Evolutionary conservation across 2,113 vertebrate genomes (phyloP).

Genomic region (Salminus brasiliensis): DNA sequence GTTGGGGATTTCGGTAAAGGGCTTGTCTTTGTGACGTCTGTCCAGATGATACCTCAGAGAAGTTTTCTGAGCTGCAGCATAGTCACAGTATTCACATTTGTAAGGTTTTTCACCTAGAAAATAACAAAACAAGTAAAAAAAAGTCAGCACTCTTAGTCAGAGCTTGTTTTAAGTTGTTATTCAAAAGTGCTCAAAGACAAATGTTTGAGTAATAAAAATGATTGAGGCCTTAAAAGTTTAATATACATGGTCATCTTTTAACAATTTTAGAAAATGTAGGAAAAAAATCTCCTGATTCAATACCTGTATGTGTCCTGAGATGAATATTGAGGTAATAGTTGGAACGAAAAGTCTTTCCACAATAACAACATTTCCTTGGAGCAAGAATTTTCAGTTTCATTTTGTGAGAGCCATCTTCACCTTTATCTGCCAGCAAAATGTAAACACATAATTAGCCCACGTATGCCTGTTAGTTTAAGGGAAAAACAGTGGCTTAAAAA

Average conservation of each 20-base stretch:
- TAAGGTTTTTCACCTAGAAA: slow-evolving; percentile 94
- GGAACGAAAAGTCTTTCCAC: slow-evolving; percentile 94
- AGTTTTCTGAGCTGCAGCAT: slow-evolving; percentile 96
- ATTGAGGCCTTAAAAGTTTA: too few relatives aligned
- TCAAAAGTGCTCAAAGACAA: too few relatives aligned
- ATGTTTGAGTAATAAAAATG: too few relatives aligned
- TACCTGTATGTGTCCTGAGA: slow-evolving; percentile 97
- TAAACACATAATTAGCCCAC: background rate
- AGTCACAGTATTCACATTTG: slow-evolving; percentile 94
- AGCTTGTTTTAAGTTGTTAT: too few relatives aligned
- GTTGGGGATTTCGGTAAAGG: slow-evolving; percentile 67
- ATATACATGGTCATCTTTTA: too few relatives aligned
- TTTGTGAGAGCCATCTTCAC: slow-evolving; percentile 81
- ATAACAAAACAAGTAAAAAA: too few relatives aligned
- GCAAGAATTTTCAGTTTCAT: slow-evolving; percentile 84
- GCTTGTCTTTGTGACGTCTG: slow-evolving; percentile 90
- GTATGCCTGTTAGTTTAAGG: background rate
- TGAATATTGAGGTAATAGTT: slow-evolving; percentile 99
- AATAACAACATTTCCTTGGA: slow-evolving; percentile 90
- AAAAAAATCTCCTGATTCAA: background rate
- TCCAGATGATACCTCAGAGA: slow-evolving; percentile 94
- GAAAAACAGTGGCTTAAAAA: background rate
- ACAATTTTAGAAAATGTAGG: too few relatives aligned
- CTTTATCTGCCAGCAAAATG: slow-evolving; percentile 76
- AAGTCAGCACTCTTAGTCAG: background rate